Evolutionary conservation across 2,113 vertebrate species (phyloP), one percentile per base, ranked within the genome.

Genomic region (Ammodytes marinus): DNA sequence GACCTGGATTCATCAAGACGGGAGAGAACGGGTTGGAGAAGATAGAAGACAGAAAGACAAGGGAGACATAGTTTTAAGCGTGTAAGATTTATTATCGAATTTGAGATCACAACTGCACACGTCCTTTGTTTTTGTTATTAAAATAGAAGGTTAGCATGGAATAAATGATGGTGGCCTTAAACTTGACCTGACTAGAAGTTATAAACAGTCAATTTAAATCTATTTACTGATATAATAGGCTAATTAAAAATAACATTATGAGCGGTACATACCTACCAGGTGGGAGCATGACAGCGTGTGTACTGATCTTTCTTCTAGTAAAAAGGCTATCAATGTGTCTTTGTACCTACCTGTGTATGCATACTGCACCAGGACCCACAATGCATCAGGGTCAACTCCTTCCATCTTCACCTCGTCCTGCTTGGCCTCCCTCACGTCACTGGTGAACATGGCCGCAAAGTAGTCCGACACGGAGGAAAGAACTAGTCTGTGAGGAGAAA

Each of bases 371-470:
- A 99, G 94, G 71, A 96, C 96, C 98, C 97, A 99, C 69, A 99
- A 80, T n/a, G 98, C 97, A 92, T 98, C 97, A 9, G 98, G 97
- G 78, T 99, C 98, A 43, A 99, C 96, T 43, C 97, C 97, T 91
- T 99, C 98, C 96, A 99, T 97, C 94, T 99, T 99, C 85, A 99
- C 96, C 93, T 99, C 98, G 19, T 99, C 97, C 85, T 99, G 98
- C 74, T 97, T 98, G 83, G 98, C 98, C 89, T 99, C 98, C 77
- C 97, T 95, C 70, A 99, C 97, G 19, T 99, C 97, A 74, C 96
- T 99, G 86, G 98, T 99, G 91, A 99, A 99, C 98, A 99, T 99
- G 82, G 97, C 98, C 1, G 98, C 98, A 94, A 99, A 99, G 95
- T 99, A 99, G 95, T 99, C 98, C 0, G 98, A 99, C 88, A 99